Percentiles rank a stretch among this genome's conserved stretches.
These are phyloP conservation scores for Dascillus cervinus DNA, from an alignment of 2,888 invertebrate species.

Conservation along the genomic window DNA sequence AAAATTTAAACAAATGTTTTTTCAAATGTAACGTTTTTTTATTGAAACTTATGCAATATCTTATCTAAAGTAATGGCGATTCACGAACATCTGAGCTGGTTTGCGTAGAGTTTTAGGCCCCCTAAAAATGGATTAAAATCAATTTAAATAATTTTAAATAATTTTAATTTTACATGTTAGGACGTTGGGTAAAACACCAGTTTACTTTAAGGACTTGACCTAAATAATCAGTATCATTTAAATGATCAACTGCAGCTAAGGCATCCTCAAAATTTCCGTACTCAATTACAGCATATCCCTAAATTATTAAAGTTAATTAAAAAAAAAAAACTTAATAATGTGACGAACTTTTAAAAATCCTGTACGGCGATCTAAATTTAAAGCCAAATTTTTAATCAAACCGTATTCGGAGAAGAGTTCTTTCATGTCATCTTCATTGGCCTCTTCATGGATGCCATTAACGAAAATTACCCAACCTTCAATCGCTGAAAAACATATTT, in stretches of 20 bases:
- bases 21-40: too few species aligned
- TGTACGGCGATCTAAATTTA: conserved; percentile 91
- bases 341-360: conserved; percentile 65
- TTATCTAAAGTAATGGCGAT: too few species aligned
- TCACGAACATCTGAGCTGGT: too few species aligned
- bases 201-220: conserved; percentile 86
- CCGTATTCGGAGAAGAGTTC: conserved; percentile 94
- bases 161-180: conserved; percentile 42
- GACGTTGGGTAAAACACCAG: conserved; percentile 93
- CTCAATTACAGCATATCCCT: conserved; percentile 89
- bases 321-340: neutral
- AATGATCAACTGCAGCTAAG: conserved; percentile 75
- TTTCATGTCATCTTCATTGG: conserved; percentile 92
- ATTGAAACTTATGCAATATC: too few species aligned
- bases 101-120: too few species aligned
- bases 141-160: too few species aligned
- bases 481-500: conserved; percentile 48
- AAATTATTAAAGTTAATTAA: neutral
- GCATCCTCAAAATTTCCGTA: conserved; percentile 95
- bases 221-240: conserved; percentile 81
- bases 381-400: conserved; percentile 89
- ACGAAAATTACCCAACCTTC: conserved; percentile 98
- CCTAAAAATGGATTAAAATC: too few species aligned
- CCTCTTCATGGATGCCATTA: conserved; percentile 93
- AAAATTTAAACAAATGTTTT: too few species aligned